Evolutionary conservation across 2,888 invertebrate species (phyloP), one percentile per base, ranked within the genome.

Genomic region (Xylota sylvarum): DNA sequence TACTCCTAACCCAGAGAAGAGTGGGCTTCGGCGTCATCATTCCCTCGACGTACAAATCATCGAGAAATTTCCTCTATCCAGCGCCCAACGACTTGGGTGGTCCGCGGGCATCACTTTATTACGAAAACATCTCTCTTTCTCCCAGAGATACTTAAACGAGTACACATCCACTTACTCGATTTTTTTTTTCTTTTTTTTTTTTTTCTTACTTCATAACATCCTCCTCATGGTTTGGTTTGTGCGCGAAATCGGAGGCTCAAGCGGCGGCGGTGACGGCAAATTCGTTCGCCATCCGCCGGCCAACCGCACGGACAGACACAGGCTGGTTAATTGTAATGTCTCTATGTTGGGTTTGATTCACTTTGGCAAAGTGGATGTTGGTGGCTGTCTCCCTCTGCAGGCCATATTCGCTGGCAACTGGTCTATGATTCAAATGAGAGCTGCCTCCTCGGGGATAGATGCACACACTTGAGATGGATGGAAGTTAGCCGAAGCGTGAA

Each of bases 81-180:
- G 65, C 78, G 30, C 32, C 70, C 86, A 74, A 17, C 70, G 37
- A 69, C 87, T 87, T 87, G 83, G 87, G 87, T 87, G 87, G 87
- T 87, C 87, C 74, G 70, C 48, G 79, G 73, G 87, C 87, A 87
- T 87, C 83, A 87, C 83, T 87, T 87, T 87, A 87, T 87, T 87
- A 87, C 87, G 83, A 83, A 78, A 83, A 87, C 87, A 83, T 83
- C 83, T 87, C 86, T 86, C 72, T 86, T 86, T 86, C 86, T 82
- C 67, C 67, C 77, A 86, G 77, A 76, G 70, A 86, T 82, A 86
- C 86, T 86, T 86, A 82, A 86, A 86, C 86, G 86, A 86, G 86
- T 86, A 86, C 86, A 82, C 82, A 86, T 82, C 82, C 82, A 86
- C 86, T 86, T 86, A 86, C 82, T 40, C 76, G 81, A 81, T 72